Percentiles rank a stretch among this genome's conserved stretches.
These are phyloP conservation scores for Nasonia longicornis DNA, from an alignment of 1,140 invertebrate genomes.

Conservation along the genomic window DNA sequence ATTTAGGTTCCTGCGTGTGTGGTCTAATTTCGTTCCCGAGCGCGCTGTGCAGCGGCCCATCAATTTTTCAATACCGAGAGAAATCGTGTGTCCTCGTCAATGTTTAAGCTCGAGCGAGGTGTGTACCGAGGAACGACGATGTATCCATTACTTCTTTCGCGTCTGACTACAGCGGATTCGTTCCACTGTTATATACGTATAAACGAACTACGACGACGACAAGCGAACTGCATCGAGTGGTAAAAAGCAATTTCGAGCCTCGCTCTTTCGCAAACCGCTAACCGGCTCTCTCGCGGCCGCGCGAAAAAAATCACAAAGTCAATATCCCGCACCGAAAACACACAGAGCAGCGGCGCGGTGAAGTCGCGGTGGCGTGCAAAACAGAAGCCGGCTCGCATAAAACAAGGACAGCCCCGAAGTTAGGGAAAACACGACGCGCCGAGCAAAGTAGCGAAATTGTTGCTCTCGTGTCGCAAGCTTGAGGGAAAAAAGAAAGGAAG, in stretches of 20 bases:
- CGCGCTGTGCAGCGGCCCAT: neutral
- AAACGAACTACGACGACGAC: too few species aligned
- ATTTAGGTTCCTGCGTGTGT: neutral
- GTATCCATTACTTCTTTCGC: too few species aligned
- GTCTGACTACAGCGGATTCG: too few species aligned
- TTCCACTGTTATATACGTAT: too few species aligned
- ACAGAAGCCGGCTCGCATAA: neutral
- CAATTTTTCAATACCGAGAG: neutral
- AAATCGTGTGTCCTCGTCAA: neutral
- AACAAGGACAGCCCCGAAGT: neutral
- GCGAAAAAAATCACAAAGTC: neutral
- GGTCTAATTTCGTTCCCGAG: neutral
- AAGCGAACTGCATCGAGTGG: neutral
- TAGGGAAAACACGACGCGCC: too few species aligned
- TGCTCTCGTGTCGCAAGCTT: neutral
- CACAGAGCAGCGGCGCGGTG: neutral
- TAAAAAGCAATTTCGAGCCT: neutral
- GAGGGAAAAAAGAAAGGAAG: constrained; percentile 1
- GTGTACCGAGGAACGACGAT: too few species aligned
- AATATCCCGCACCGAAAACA: neutral
- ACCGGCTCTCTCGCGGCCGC: neutral
- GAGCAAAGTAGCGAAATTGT: neutral
- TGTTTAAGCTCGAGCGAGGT: neutral
- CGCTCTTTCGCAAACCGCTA: too few species aligned
- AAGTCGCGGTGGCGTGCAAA: constrained; percentile 5